These are phyloP conservation scores for Parazoanthus atlanticus DNA, from an alignment of 92 coral and sea anemone species.

Conservation along the genomic window DNA sequence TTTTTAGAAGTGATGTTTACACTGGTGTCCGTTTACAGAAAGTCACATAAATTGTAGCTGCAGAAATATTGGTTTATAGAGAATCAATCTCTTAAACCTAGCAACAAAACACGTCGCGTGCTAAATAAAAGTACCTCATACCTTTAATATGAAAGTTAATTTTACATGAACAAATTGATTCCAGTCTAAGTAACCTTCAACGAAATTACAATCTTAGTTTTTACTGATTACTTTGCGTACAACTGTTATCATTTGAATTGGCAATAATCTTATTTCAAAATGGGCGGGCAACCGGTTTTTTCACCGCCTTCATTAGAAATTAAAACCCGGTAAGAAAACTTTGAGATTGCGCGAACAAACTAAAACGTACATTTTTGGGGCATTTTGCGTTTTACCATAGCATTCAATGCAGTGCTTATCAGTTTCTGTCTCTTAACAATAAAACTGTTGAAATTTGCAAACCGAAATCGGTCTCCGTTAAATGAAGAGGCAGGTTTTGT, in stretches of 20 bases:
- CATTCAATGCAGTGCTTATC: background rate
- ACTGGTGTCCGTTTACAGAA: background rate
- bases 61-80: background rate
- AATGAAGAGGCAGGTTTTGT: background rate
- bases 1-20: background rate
- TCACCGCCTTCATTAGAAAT: background rate
- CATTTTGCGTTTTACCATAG: too few relatives aligned
- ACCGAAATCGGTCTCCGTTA: background rate
- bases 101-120: background rate
- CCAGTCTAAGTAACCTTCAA: background rate
- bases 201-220: background rate
- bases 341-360: background rate
- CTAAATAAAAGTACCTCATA: background rate
- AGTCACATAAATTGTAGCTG: background rate
- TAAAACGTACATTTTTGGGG: background rate
- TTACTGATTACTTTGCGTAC: background rate
- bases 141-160: background rate
- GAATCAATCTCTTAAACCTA: background rate
- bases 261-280: background rate
- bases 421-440: background rate
- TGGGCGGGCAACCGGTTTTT: background rate
- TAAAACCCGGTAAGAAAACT: background rate
- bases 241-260: background rate
- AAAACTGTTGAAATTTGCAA: background rate
- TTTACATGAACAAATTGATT: background rate